These are phyloP conservation scores for Tetranychus truncatus DNA, from an alignment of 2,888 invertebrate genomes.

Conservation along the genomic window DNA sequence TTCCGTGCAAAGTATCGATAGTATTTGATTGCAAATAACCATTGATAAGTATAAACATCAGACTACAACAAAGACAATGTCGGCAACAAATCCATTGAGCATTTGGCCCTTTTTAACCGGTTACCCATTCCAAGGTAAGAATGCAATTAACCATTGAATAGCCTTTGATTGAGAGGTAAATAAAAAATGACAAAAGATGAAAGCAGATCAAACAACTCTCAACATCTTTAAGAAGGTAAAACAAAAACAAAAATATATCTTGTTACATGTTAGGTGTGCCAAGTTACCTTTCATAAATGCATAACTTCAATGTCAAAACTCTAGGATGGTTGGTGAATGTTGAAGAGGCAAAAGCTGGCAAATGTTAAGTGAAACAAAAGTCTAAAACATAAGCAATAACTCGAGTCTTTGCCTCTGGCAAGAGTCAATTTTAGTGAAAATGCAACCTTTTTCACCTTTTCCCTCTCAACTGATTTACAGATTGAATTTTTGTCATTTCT, in stretches of 20 bases:
- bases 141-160: background rate
- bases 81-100: slow-evolving; percentile 11
- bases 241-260: background rate
- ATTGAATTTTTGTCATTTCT: background rate
- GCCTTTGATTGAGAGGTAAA: background rate
- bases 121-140: slow-evolving; percentile 21
- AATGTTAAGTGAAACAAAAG: too few relatives aligned
- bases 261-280: background rate
- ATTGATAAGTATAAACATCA: too few relatives aligned
- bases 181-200: background rate
- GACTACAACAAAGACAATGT: background rate
- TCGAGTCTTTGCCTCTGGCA: too few relatives aligned
- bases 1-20: too few relatives aligned
- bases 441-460: too few relatives aligned
- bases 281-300: background rate
- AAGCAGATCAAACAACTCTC: background rate
- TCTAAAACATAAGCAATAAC: too few relatives aligned
- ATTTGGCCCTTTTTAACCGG: slow-evolving; percentile 19
- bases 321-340: background rate
- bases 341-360: too few relatives aligned
- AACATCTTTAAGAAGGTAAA: background rate
- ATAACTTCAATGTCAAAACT: too few relatives aligned
- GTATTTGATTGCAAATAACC: too few relatives aligned
- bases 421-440: too few relatives aligned
- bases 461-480: background rate